Base-by-base conservation (phyloP, 2,888 invertebrate species). In the Drosophila quinaria region DNA sequence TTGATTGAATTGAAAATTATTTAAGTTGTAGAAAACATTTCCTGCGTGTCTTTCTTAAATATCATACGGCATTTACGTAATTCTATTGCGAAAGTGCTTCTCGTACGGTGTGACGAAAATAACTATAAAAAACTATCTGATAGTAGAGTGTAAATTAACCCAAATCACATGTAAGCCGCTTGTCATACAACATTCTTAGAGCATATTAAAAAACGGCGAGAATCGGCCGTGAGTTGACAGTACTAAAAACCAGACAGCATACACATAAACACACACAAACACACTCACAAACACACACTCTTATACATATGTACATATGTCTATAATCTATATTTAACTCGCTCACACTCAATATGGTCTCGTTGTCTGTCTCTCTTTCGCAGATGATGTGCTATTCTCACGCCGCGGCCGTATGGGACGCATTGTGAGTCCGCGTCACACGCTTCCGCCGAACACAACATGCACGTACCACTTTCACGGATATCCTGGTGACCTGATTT, bases 391-490 rank as follows among this genome's bases (percentile, higher is more conserved):
- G 69, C 89, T 93, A 67, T 91, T 93, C 94, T 94, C 92, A 82
- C 95, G 93, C 64, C 93, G 93, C 90, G 96, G 95, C 49, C 94
- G 97, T 41, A 95, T 95, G 86, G 97, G 97, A 3, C 94, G 94
- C 22, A 93, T 97, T 55, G 94, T 96, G 50, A 96, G 97, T 77
- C 97, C 97, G 1, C 94, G 96, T 54, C 97, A 97, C 93, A 96
- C 97, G 50, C 93, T 97, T 82, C 96, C 97, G 17, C 97, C 97
- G 1, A 96, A 96, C 90, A 96, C 97, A 62, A 97, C 97, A 47
- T 97, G 97, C 93, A 96, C 96, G 31, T 97, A 97, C 94, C 95
- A 95, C 78, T 97, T 97, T 91, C 95, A 95, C 90, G 97, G 97
- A 31, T 95, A 95, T 75, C 94, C 95, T 94, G 94, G 95, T 55